Percentiles rank a stretch among this genome's conserved stretches.
Conservation (phyloP, 2,888 invertebrate genomes). For the Oligia strigilis region DNA sequence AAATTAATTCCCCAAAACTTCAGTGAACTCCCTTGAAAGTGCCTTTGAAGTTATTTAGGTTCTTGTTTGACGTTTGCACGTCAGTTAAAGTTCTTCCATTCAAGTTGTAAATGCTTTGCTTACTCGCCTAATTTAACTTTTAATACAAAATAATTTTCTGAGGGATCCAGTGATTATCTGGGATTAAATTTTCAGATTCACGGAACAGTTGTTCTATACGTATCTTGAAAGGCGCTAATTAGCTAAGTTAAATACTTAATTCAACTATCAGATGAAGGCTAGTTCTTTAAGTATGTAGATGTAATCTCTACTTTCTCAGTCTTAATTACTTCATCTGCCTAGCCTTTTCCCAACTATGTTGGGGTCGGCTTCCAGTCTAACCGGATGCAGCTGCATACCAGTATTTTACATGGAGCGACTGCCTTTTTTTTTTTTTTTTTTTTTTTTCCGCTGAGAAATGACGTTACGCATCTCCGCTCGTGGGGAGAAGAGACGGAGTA, state of each 20-base stretch:
- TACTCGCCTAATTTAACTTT: conserved; percentile 66
- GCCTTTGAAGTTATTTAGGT: conserved; percentile 54
- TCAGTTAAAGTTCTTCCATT: conserved; percentile 61
- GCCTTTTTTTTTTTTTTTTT: too few relatives aligned
- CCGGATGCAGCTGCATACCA: too few relatives aligned
- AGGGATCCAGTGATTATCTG: conserved; percentile 36
- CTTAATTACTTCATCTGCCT: neutral
- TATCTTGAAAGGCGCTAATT: conserved; percentile 12
- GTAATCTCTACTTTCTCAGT: neutral
- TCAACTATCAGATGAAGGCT: neutral
- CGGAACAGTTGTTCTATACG: conserved; percentile 17
- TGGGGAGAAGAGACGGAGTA: too few relatives aligned
- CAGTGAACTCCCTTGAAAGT: conserved; percentile 48
- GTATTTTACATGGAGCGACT: too few relatives aligned
- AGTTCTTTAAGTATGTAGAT: neutral
- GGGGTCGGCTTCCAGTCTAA: too few relatives aligned
- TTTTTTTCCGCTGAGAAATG: too few relatives aligned
- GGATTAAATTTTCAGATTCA: conserved; percentile 39
- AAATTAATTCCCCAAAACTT: conserved; percentile 57
- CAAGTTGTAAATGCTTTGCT: conserved; percentile 61
- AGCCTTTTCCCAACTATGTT: too few relatives aligned
- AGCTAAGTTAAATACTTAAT: conserved; percentile 6
- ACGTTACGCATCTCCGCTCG: too few relatives aligned
- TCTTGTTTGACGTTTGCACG: conserved; percentile 65
- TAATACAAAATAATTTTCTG: conserved; percentile 56